Evolutionary conservation across 2,113 vertebrate species (phyloP).

Genomic region (Acrocephalus arundinaceus): DNA sequence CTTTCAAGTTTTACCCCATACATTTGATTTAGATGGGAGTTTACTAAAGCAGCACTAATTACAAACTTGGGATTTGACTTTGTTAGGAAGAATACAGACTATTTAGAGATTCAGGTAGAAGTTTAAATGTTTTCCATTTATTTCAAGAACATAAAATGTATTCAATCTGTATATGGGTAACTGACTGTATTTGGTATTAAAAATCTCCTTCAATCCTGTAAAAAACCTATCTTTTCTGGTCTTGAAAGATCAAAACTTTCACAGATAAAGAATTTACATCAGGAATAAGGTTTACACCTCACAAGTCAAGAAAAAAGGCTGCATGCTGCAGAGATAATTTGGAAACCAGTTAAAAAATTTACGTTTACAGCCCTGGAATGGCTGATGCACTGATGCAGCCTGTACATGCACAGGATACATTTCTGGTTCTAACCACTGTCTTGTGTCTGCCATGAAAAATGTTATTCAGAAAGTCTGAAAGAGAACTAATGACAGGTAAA

Average conservation of each 20-base stretch:
- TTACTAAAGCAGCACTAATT: not conserved
- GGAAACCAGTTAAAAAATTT: not conserved
- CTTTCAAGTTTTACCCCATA: not conserved
- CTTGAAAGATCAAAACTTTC: not conserved
- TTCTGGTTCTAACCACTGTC: not conserved
- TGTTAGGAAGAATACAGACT: not conserved
- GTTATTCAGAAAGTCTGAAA: not conserved
- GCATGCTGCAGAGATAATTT: not conserved
- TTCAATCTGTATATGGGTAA: not conserved
- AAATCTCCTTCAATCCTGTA: not conserved
- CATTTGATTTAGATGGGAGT: not conserved
- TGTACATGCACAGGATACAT: accelerated
- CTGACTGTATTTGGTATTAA: not conserved
- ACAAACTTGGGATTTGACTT: not conserved
- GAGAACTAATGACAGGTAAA: not conserved
- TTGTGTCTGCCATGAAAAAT: not conserved
- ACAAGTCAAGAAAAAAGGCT: not conserved
- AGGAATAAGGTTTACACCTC: not conserved
- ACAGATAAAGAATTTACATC: not conserved
- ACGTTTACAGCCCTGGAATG: not conserved
- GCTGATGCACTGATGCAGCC: not conserved
- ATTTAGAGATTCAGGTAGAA: not conserved
- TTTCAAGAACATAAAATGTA: not conserved
- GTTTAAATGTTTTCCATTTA: not conserved
- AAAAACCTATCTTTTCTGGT: not conserved